Base-by-base conservation (phyloP, 2,888 invertebrate species). In the Euclidia mi region DNA sequence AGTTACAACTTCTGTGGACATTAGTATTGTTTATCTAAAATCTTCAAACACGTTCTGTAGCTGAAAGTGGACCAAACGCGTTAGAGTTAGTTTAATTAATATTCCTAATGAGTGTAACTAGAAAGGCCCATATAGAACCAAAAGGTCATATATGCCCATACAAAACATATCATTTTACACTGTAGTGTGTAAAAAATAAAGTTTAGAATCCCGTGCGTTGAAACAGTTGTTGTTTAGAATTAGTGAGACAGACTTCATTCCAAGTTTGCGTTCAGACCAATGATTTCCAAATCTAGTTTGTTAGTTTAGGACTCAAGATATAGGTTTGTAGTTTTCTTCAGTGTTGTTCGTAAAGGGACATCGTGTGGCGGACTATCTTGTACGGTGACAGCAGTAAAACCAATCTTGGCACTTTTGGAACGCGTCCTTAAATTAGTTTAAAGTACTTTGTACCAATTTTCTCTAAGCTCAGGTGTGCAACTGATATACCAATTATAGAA, bases 261-360 rank as follows among this genome's bases (percentile, higher is more conserved):
- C 37, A 79, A 85, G 79, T 81, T 85, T 76, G 76, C 57, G 64
- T 79, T 78, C 72, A 72, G 70, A 76, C 76, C 83, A 82, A 82
- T 82, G 82, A 85, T 86, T 87, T 71, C 72, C 72, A 78, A 82
- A 86, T 82, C 78, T 71, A 82, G 82, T 85, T n/a, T n/a, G 86
- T 87, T 87, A 77, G 86, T 87, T 88, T 85, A 84, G 88, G 85
- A 78, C 79, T 67, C 65, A 75, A 75, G 78, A 79, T 81, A 79
- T 82, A 79, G 68, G 78, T 59, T 53, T 68, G 32, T 67, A 80
- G 76, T 79, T 78, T 59, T 64, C 52, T 63, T 15, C 48, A 78
- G 76, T 78, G 72, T 59, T 59, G 64, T 62, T 71, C 70, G 69
- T 71, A 63, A 53, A 49, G 51, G 28, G 64, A 71, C 60, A 56